These are phyloP conservation scores for Oryzaephilus surinamensis DNA, from an alignment of 1,140 invertebrate species.

Conservation along the genomic window DNA sequence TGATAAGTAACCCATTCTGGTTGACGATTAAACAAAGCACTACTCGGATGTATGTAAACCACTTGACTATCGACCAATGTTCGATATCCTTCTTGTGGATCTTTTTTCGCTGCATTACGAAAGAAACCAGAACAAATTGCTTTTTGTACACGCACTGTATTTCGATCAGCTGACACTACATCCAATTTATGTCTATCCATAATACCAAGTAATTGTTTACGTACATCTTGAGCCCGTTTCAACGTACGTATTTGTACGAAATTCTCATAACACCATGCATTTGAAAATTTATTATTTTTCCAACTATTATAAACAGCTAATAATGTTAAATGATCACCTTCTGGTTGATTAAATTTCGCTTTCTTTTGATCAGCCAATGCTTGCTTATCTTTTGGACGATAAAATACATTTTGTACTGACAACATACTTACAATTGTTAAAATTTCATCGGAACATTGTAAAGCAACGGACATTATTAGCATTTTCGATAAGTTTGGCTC, in stretches of 20 bases:
- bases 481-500: conserved; percentile 99
- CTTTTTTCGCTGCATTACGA: conserved; percentile 96
- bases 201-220: conserved; percentile 95
- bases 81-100: conserved; percentile 97
- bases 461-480: conserved; percentile 96
- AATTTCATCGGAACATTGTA: conserved; percentile 98
- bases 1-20: conserved; percentile 99
- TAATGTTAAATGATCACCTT: conserved; percentile 96
- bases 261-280: conserved; percentile 99
- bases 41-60: conserved; percentile 98
- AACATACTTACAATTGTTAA: conserved; percentile 98
- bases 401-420: conserved; percentile 98
- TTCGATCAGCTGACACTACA: conserved; percentile 92
- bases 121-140: conserved; percentile 99
- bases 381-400: conserved; percentile 94
- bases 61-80: conserved; percentile 97
- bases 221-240: conserved; percentile 94
- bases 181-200: conserved; percentile 98
- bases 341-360: conserved; percentile 97
- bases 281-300: conserved; percentile 99
- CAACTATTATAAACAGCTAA: conserved; percentile 99
- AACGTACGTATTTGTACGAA: conserved; percentile 97
- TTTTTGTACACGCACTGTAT: conserved; percentile 92
- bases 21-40: conserved; percentile 93
- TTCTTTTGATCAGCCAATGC: conserved; percentile 97